Percentiles rank a stretch among this genome's conserved stretches.
These are phyloP conservation scores for Drosophila mojavensis DNA, from an alignment of 1,140 invertebrate species.

Conservation along the genomic window DNA sequence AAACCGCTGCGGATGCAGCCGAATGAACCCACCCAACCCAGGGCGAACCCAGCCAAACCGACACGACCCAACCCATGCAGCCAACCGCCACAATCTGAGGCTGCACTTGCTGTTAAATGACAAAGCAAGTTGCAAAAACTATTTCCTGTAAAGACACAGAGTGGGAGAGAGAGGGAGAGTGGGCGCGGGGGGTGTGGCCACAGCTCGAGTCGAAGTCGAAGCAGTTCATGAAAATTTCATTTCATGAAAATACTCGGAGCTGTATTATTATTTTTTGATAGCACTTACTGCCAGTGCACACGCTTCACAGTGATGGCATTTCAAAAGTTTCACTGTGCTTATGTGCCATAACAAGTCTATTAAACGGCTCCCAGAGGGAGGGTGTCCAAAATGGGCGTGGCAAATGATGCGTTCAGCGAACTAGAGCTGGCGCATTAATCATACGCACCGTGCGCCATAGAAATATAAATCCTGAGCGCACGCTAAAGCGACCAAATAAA, in stretches of 20 bases:
- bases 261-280: conserved; percentile 39
- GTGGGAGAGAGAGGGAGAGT: not conserved
- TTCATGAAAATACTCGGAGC: conserved; percentile 48
- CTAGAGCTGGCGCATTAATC: conserved; percentile 30
- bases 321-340: conserved; percentile 29
- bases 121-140: conserved; percentile 61
- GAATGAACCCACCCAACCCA: conserved; percentile 18
- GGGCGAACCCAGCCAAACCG: not conserved
- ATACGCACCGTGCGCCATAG: conserved; percentile 31
- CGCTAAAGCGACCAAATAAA: conserved; percentile 38
- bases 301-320: conserved; percentile 23
- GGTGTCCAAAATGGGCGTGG: conserved; percentile 6
- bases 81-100: conserved; percentile 31
- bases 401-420: conserved; percentile 37
- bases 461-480: not conserved
- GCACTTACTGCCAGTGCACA: conserved; percentile 12
- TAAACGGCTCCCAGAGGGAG: conserved; percentile 15
- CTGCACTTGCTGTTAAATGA: conserved; percentile 46
- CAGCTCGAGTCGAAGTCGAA: no score
- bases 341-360: conserved; percentile 46
- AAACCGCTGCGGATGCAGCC: conserved; percentile 71
- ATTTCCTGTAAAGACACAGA: conserved; percentile 38
- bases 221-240: conserved; percentile 62
- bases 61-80: not conserved
- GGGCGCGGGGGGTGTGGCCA: not conserved